Evolutionary conservation across 2,888 invertebrate genomes (phyloP).

Genomic region (Lasius platythorax): DNA sequence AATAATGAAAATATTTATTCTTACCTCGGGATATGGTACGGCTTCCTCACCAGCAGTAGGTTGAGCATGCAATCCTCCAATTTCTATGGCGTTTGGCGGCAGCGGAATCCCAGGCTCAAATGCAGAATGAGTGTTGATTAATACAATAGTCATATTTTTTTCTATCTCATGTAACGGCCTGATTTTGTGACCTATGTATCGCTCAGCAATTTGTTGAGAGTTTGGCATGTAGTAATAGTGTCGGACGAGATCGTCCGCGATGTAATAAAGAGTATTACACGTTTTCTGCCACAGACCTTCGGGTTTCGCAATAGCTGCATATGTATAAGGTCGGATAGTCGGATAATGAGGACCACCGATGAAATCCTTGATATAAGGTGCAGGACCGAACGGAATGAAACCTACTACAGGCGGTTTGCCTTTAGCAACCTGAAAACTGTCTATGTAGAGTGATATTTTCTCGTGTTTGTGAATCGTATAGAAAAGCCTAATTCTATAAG

Average conservation of each 20-base stretch:
- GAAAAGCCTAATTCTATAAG: neutral
- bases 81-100: constrained; percentile 21
- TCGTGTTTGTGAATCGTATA: neutral
- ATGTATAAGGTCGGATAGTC: neutral
- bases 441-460: neutral
- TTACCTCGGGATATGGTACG: neutral
- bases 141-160: constrained; percentile 1
- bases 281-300: constrained; percentile 23
- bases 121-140: constrained; percentile 26
- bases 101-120: constrained; percentile 12
- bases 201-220: constrained; percentile 5
- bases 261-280: constrained; percentile 10
- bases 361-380: constrained; percentile 24
- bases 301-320: neutral
- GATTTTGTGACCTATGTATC: constrained; percentile 4
- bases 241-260: constrained; percentile 12
- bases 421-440: constrained; percentile 29
- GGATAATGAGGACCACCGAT: constrained; percentile 21
- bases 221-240: constrained; percentile 10
- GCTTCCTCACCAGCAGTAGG: neutral
- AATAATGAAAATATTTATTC: neutral
- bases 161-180: constrained; percentile 15
- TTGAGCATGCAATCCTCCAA: constrained; percentile 10
- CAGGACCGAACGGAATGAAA: neutral
- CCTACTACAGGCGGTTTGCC: constrained; percentile 27